Percentiles rank a stretch among this genome's conserved stretches.
Conservation (phyloP, 2,113 vertebrate species). For the Oostethus manadensis region DNA sequence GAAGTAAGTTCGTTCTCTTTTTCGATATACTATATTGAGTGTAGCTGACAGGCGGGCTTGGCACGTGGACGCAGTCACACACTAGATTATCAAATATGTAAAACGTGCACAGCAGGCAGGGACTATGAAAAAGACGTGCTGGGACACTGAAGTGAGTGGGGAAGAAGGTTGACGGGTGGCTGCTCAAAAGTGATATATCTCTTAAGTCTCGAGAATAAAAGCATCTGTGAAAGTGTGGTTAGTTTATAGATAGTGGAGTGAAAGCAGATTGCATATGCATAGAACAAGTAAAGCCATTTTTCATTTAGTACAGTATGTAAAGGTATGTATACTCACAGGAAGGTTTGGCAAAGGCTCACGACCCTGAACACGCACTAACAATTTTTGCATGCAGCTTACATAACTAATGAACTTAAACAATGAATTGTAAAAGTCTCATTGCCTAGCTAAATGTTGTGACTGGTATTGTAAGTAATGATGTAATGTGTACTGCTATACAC, state of each 20-base stretch:
- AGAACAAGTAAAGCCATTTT: too few species aligned
- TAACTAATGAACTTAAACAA: too few species aligned
- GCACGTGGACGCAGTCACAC: conserved; percentile 27
- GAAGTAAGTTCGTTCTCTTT: conserved; percentile 39
- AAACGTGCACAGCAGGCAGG: conserved; percentile 23
- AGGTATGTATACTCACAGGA: too few species aligned
- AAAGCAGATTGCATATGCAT: too few species aligned
- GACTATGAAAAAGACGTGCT: neutral
- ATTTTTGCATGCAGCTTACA: too few species aligned
- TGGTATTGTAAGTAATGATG: too few species aligned
- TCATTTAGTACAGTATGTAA: too few species aligned
- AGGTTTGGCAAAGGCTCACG: too few species aligned
- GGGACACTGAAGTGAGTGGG: conserved; percentile 4
- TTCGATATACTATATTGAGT: conserved; percentile 24
- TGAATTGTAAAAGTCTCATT: too few species aligned
- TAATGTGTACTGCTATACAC: too few species aligned
- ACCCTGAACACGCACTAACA: too few species aligned
- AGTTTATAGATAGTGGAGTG: neutral
- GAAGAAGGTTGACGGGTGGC: neutral
- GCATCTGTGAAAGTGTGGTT: neutral
- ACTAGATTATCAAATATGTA: conserved; percentile 48
- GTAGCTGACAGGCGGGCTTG: conserved; percentile 8
- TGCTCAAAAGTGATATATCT: conserved; percentile 1
- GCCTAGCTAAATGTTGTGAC: too few species aligned
- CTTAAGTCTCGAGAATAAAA: neutral